These are phyloP conservation scores for Drosophila obscura DNA, from an alignment of 1,140 invertebrate genomes.

Conservation along the genomic window DNA sequence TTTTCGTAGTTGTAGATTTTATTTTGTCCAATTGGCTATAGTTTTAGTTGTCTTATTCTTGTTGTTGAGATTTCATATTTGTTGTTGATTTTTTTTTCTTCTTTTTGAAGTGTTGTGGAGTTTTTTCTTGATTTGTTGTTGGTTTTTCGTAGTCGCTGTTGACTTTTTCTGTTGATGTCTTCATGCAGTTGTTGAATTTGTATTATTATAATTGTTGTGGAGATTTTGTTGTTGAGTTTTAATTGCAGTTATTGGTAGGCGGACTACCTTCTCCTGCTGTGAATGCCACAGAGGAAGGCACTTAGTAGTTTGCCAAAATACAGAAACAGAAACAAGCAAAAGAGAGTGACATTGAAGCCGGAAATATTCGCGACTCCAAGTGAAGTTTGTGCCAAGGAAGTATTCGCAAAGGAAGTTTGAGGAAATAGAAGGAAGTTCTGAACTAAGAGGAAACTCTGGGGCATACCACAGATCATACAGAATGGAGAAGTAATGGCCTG, in stretches of 20 bases:
- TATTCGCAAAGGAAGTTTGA: background rate
- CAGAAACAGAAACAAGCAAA: conserved; percentile 29
- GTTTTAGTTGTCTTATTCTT: conserved; percentile 30
- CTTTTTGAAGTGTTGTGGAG: too few species aligned
- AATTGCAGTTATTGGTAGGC: too few species aligned
- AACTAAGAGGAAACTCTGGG: conserved; percentile 9
- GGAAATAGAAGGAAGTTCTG: background rate
- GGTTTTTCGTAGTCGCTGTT: conserved; percentile 5
- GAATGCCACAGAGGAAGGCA: conserved; percentile 57
- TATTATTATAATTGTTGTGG: too few species aligned
- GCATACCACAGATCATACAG: background rate
- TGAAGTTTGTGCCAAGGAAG: conserved; percentile 43
- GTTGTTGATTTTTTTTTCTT: too few species aligned
- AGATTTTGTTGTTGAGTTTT: background rate
- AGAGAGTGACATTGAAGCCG: conserved; percentile 35
- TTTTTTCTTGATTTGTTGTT: conserved; percentile 1
- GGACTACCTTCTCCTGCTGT: conserved; percentile 29
- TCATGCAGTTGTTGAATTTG: background rate
- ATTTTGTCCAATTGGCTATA: background rate
- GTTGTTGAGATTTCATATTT: conserved; percentile 2
- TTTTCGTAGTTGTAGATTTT: conserved; percentile 7
- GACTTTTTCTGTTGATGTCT: background rate
- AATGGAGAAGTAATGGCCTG: conserved; percentile 17
- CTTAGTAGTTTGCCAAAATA: conserved; percentile 73
- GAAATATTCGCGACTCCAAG: conserved; percentile 69